Evolutionary conservation across 2,888 invertebrate species (phyloP).

Genomic region (Andrena fulva): DNA sequence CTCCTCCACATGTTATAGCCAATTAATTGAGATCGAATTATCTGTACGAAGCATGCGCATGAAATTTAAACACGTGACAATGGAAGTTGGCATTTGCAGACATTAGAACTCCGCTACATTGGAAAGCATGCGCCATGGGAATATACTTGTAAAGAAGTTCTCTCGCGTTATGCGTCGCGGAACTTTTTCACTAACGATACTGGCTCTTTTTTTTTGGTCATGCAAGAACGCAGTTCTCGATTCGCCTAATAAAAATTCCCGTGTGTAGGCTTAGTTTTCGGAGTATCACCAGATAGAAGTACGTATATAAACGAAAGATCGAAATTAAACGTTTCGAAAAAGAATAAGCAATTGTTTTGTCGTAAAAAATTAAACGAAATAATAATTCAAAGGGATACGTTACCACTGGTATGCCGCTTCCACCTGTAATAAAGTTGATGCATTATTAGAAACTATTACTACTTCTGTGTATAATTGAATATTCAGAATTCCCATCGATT

Average conservation of each 20-base stretch:
- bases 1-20: constrained; percentile 79
- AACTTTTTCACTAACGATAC: constrained; percentile 31
- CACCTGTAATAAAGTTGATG: constrained; percentile 76
- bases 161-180: constrained; percentile 18
- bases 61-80: constrained; percentile 5
- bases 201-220: constrained; percentile 42
- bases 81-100: constrained; percentile 74
- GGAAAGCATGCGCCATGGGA: constrained; percentile 70
- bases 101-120: constrained; percentile 78
- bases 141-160: constrained; percentile 46
- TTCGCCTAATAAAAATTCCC: constrained; percentile 51
- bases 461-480: not conserved
- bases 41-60: not conserved
- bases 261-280: constrained; percentile 26
- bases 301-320: constrained; percentile 49
- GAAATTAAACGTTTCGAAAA: constrained; percentile 47
- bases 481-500: not conserved
- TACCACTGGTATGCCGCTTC: constrained; percentile 84
- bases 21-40: constrained; percentile 29
- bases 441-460: constrained; percentile 15
- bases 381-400: constrained; percentile 78
- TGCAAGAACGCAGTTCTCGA: constrained; percentile 60
- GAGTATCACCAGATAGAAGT: constrained; percentile 44
- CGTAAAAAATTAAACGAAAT: constrained; percentile 51
- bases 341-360: constrained; percentile 42